Evolutionary conservation across 2,113 vertebrate genomes (phyloP).

Genomic region (Tenebrosternarchus preto): DNA sequence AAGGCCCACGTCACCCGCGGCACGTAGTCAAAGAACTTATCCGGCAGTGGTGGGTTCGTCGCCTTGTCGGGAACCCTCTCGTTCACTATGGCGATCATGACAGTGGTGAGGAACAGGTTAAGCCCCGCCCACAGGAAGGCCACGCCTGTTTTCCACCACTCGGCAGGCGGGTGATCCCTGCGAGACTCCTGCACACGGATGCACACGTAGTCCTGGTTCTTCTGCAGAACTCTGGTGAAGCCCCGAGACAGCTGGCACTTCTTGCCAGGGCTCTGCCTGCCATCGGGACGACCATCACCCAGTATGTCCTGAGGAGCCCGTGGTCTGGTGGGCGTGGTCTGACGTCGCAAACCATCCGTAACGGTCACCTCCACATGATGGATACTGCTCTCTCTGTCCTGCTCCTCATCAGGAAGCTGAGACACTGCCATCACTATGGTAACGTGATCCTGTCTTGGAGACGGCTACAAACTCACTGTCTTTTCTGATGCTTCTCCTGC

Average conservation of each 20-base stretch:
- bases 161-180: slow-evolving; percentile 74
- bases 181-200: slow-evolving; percentile 78
- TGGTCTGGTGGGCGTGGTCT: slow-evolving; percentile 42
- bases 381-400: slow-evolving; percentile 64
- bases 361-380: slow-evolving; percentile 44
- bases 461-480: no score
- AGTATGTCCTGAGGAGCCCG: not conserved
- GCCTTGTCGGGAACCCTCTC: slow-evolving; percentile 86
- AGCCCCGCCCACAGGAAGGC: slow-evolving; percentile 80
- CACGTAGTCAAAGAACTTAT: slow-evolving; percentile 88
- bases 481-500: no score
- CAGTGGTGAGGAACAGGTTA: slow-evolving; percentile 81
- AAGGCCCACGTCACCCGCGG: slow-evolving; percentile 85
- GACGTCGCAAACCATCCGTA: slow-evolving; percentile 37
- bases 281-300: slow-evolving; percentile 8
- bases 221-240: slow-evolving; percentile 70
- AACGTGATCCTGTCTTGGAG: no score
- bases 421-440: not conserved
- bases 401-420: slow-evolving; percentile 14
- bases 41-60: slow-evolving; percentile 82
- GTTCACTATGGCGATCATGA: slow-evolving; percentile 86
- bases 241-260: slow-evolving; percentile 49
- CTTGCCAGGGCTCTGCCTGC: slow-evolving; percentile 27
- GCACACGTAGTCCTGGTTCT: slow-evolving; percentile 81
- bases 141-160: slow-evolving; percentile 88